Percentiles rank a stretch among this genome's conserved stretches.
Conservation (phyloP, 1,140 invertebrate genomes). For the Drosophila pallidifrons region DNA sequence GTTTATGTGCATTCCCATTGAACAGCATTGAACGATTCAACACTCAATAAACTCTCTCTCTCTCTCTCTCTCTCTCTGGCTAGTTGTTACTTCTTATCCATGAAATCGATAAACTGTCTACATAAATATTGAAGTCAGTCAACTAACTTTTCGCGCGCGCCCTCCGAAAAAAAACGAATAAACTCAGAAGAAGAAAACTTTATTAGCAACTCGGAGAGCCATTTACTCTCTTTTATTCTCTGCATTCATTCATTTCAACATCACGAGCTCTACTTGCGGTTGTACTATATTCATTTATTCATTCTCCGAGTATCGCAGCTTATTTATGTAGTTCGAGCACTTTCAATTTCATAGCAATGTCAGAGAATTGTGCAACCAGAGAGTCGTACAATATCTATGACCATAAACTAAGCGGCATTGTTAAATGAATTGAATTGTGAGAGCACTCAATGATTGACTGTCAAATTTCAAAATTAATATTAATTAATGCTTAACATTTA, state of each 20-base stretch:
- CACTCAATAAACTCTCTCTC: conserved; percentile 4
- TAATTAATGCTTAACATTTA: no score
- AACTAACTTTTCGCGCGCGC: conserved; percentile 1
- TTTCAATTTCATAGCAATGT: background rate
- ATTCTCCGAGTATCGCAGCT: conserved; percentile 7
- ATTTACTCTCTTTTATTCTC: conserved; percentile 19
- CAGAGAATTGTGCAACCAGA: background rate
- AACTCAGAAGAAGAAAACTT: conserved; percentile 3
- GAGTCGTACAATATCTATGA: background rate
- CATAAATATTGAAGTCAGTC: conserved; percentile 27
- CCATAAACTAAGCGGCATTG: background rate
- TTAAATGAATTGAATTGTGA: no score
- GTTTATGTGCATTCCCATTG: conserved; percentile 20
- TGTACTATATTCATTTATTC: conserved; percentile 12
- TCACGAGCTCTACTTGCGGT: background rate
- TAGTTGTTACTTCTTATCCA: conserved; percentile 1
- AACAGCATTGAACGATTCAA: background rate
- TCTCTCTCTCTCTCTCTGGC: background rate
- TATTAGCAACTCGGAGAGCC: conserved; percentile 19
- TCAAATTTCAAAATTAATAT: background rate
- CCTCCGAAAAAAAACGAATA: no score
- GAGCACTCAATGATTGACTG: background rate
- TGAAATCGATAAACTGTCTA: conserved; percentile 26
- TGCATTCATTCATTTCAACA: conserved; percentile 5
- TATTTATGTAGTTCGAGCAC: conserved; percentile 12